A percentile compares a stretch with the other conserved stretches of the same genome.
Conservation (phyloP, 1,140 invertebrate genomes). For the Micrasema longulum region DNA sequence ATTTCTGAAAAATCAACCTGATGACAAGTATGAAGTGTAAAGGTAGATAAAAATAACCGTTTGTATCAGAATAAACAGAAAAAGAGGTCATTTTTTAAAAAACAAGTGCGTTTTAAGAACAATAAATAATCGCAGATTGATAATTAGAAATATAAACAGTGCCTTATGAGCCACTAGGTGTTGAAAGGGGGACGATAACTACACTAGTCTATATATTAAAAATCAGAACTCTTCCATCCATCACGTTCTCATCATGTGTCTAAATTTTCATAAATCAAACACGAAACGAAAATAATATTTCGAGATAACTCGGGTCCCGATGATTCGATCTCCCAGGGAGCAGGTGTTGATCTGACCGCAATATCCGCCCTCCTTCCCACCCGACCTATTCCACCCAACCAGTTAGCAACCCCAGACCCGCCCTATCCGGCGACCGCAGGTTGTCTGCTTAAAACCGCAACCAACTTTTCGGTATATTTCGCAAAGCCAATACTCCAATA, state of each 20-base stretch:
- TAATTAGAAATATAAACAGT: too few species aligned
- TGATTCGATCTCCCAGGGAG: constrained; percentile 31
- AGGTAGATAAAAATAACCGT: too few species aligned
- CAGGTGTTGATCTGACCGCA: constrained; percentile 39
- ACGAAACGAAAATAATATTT: constrained; percentile 25
- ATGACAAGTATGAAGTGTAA: too few species aligned
- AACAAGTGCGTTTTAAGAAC: too few species aligned
- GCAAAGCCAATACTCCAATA: constrained; percentile 18
- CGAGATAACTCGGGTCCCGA: constrained; percentile 5
- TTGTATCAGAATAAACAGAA: too few species aligned
- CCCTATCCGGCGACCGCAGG: constrained; percentile 9
- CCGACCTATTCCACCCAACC: not conserved
- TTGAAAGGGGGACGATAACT: too few species aligned
- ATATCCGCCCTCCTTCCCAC: constrained; percentile 21
- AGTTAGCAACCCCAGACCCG: not conserved
- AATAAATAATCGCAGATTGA: too few species aligned
- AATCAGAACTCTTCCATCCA: not conserved
- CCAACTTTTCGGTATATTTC: constrained; percentile 27
- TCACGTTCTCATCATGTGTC: constrained; percentile 10
- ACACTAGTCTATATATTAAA: not conserved
- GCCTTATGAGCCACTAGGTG: too few species aligned
- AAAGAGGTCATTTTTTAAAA: too few species aligned
- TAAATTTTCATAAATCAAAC: constrained; percentile 28
- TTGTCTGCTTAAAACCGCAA: constrained; percentile 19
- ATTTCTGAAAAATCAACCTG: not conserved